Evolutionary conservation across 2,797 vertebrate genomes (phyloP).

Genomic region (Myotis myotis): DNA sequence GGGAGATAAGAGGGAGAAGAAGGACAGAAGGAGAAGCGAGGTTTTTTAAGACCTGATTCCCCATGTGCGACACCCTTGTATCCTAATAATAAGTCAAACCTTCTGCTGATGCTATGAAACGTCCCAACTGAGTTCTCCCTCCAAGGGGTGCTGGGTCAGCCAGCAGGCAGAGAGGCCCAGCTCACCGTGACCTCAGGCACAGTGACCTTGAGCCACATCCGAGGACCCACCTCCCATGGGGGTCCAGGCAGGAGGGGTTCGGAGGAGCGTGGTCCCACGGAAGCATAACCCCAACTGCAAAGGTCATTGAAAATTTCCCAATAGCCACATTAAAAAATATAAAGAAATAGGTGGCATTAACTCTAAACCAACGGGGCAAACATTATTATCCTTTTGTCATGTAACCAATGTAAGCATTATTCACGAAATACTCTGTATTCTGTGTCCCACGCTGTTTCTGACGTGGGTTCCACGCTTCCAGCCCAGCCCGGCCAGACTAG

Average conservation of each 20-base stretch:
- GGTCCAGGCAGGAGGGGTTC: background rate
- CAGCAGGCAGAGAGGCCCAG: background rate
- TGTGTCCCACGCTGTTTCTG: background rate
- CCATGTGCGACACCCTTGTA: rapidly evolving
- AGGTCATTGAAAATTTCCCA: rapidly evolving
- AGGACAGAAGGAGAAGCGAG: no score
- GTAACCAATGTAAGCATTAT: background rate
- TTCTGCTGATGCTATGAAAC: no score
- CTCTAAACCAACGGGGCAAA: background rate
- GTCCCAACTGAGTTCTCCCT: no score
- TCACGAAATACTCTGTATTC: rapidly evolving
- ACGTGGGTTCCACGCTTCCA: no score
- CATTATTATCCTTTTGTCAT: rapidly evolving
- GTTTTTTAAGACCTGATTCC: background rate
- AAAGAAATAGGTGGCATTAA: background rate
- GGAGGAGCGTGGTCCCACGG: rapidly evolving
- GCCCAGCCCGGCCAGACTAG: background rate
- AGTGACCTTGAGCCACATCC: background rate
- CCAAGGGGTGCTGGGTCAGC: background rate
- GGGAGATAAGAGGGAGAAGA: background rate
- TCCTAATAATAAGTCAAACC: background rate
- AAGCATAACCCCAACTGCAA: background rate
- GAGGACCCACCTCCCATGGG: rapidly evolving
- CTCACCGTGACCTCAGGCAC: rapidly evolving
- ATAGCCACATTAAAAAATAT: background rate